A percentile compares a stretch with the other conserved stretches of the same genome.
phyloP scores from a whole-genome alignment of 2,797 vertebrate genomes.

The Alfaro cultratus region DNA sequence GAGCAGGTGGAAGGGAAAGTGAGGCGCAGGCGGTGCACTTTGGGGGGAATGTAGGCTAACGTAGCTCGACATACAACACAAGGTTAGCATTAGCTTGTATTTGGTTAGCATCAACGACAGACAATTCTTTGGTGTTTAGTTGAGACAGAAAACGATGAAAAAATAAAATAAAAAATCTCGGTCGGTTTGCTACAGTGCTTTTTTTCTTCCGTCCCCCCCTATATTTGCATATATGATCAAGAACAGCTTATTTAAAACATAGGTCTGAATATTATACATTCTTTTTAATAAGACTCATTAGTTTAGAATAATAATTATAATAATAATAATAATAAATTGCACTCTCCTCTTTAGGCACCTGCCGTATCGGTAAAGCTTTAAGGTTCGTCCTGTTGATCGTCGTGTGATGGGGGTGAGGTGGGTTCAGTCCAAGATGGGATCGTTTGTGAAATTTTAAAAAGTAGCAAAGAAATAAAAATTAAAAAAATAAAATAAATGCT shows the following conservation, averaged over 20 bases:
- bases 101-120: constrained; percentile 10
- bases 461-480: background rate
- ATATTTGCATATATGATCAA: background rate
- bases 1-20: constrained; percentile 46
- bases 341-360: constrained; percentile 62
- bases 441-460: background rate
- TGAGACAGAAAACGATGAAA: background rate
- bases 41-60: constrained; percentile 68
- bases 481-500: background rate
- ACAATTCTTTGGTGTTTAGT: constrained; percentile 66
- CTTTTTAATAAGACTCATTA: constrained; percentile 65
- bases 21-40: constrained; percentile 5
- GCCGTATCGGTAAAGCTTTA: constrained; percentile 19
- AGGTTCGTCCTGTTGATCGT: background rate
- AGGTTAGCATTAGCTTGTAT: constrained; percentile 37
- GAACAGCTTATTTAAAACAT: background rate
- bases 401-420: background rate
- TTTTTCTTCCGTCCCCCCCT: background rate
- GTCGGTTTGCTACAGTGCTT: background rate
- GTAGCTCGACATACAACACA: background rate
- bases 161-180: too few species aligned
- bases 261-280: constrained; percentile 37
- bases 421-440: background rate
- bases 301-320: constrained; percentile 19
- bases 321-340: constrained; percentile 50